These are phyloP conservation scores for Rhizomys pruinosus DNA, from an alignment of 2,113 vertebrate genomes.

Conservation along the genomic window DNA sequence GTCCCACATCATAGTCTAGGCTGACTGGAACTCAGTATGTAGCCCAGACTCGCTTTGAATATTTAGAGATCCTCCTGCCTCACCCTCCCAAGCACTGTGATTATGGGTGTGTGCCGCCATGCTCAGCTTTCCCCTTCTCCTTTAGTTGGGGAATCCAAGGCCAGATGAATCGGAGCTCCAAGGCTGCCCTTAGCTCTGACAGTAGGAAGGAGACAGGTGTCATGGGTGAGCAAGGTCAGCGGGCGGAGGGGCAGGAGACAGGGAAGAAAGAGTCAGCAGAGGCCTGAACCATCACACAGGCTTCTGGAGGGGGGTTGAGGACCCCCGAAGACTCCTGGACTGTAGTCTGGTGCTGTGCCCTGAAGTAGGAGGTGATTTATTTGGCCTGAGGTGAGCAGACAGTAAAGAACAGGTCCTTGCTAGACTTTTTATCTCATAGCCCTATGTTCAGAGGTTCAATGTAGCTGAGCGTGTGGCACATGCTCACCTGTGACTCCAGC, in stretches of 20 bases:
- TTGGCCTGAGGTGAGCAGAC: neutral
- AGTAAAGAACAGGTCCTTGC: neutral
- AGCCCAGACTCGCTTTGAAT: neutral
- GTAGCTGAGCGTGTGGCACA: neutral
- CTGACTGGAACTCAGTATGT: neutral
- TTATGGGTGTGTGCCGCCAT: neutral
- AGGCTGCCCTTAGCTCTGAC: neutral
- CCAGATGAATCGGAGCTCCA: neutral
- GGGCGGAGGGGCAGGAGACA: too few relatives aligned
- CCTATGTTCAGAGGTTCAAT: neutral
- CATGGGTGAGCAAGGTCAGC: neutral
- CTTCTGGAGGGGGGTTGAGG: neutral
- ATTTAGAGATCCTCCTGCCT: neutral
- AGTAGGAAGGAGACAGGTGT: neutral
- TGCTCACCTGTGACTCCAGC: neutral
- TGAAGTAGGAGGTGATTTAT: neutral
- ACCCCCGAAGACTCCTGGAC: neutral
- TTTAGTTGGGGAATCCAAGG: neutral
- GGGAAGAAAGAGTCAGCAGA: neutral
- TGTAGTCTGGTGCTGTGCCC: neutral
- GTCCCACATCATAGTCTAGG: neutral
- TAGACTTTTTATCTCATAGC: neutral
- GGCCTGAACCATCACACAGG: neutral
- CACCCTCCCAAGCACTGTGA: neutral
- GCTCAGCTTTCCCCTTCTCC: neutral